Percentiles rank a stretch among this genome's conserved stretches.
phyloP scores from a whole-genome alignment of 2,797 vertebrate species.

The Paratrypauchen microcephalus region DNA sequence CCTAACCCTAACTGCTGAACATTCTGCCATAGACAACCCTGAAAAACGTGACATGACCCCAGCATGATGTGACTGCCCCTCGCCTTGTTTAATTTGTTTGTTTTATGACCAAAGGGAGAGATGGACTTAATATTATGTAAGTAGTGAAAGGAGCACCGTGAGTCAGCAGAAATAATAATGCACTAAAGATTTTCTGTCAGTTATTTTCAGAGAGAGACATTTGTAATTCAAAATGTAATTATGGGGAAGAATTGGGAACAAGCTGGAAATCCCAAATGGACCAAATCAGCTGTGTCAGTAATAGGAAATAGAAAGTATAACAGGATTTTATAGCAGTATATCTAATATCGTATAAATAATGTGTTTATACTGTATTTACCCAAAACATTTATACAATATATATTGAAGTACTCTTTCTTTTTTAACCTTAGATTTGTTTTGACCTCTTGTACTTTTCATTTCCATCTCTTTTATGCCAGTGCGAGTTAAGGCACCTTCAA shows the following conservation, averaged over 20 bases:
- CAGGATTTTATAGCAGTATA: not conserved
- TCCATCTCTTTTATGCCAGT: too few relatives aligned
- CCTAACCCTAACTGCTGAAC: too few relatives aligned
- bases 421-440: too few relatives aligned
- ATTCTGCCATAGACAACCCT: too few relatives aligned
- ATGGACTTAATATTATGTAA: not conserved
- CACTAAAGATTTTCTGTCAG: not conserved
- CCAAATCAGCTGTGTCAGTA: not conserved
- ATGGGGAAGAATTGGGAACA: not conserved
- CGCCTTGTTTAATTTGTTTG: not conserved
- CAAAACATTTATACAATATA: too few relatives aligned
- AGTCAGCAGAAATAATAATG: slow-evolving; percentile 2
- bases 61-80: not conserved
- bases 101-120: not conserved
- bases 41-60: too few relatives aligned
- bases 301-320: not conserved
- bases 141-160: not conserved
- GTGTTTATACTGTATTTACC: too few relatives aligned
- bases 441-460: too few relatives aligned
- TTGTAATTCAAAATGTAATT: not conserved
- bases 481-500: not conserved
- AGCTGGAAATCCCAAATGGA: not conserved
- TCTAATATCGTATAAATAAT: too few relatives aligned
- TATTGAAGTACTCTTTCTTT: too few relatives aligned
- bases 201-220: not conserved